These are phyloP conservation scores for Ophonus ardosiacus DNA, from an alignment of 2,888 invertebrate species.

Conservation along the genomic window DNA sequence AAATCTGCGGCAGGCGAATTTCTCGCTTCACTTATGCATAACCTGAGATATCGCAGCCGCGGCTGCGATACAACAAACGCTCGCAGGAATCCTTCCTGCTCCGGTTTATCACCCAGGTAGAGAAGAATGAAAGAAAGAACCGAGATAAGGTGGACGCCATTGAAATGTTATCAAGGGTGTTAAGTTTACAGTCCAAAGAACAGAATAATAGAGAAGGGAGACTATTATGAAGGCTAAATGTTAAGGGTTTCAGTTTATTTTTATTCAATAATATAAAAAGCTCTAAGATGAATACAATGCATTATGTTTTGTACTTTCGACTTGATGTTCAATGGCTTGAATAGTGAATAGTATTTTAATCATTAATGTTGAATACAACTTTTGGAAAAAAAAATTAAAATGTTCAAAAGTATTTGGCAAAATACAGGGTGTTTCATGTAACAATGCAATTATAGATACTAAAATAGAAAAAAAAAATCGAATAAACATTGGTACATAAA, in stretches of 20 bases:
- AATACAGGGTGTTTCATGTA: too few species aligned
- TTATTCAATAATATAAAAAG: neutral
- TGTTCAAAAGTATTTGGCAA: too few species aligned
- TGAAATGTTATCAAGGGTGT: neutral
- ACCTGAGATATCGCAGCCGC: slow-evolving; percentile 17
- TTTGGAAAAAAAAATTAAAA: too few species aligned
- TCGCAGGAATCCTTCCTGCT: neutral
- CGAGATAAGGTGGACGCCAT: neutral
- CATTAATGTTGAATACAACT: too few species aligned
- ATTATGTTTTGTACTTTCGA: neutral
- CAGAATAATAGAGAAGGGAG: neutral
- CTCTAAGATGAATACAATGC: neutral
- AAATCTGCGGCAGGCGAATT: slow-evolving; percentile 27
- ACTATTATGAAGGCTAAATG: neutral
- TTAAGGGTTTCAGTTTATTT: neutral
- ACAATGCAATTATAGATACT: too few species aligned
- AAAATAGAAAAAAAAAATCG: too few species aligned
- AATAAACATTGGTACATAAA: too few species aligned
- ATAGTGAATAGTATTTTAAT: too few species aligned
- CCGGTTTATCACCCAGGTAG: neutral
- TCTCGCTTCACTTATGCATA: slow-evolving; percentile 40
- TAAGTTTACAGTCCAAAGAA: neutral
- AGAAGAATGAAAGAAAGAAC: neutral
- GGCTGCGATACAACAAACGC: slow-evolving; percentile 2
- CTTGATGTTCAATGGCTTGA: too few species aligned